These are phyloP conservation scores for Hylomyscus alleni DNA, from an alignment of 2,797 vertebrate species.

Conservation along the genomic window DNA sequence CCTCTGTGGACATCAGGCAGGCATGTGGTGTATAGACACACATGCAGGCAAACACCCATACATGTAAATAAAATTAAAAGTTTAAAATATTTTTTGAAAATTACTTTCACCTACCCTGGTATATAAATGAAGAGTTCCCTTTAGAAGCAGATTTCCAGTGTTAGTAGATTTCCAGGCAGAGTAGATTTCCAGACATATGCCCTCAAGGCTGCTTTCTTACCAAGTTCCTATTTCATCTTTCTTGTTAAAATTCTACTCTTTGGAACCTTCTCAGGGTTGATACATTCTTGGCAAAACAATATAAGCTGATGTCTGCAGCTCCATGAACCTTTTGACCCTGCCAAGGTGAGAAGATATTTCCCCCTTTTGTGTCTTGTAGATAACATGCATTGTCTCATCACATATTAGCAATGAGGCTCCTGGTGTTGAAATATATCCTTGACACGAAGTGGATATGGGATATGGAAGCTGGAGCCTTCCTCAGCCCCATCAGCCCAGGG, in stretches of 20 bases:
- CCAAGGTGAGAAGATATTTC: conserved; percentile 69
- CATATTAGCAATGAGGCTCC: background rate
- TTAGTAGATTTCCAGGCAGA: background rate
- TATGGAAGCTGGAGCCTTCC: background rate
- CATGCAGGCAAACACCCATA: background rate
- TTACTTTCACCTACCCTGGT: background rate
- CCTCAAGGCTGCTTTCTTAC: background rate
- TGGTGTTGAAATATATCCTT: conserved; percentile 36
- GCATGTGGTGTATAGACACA: background rate
- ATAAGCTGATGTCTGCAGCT: background rate
- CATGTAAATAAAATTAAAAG: background rate
- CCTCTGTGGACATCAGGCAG: no score
- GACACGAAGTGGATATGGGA: background rate
- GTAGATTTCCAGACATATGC: no score
- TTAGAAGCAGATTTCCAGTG: conserved; percentile 6
- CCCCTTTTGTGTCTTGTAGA: conserved; percentile 59
- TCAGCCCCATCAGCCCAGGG: background rate
- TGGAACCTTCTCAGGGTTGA: conserved; percentile 53
- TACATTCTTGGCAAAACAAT: conserved; percentile 62
- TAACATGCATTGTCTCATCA: conserved; percentile 63
- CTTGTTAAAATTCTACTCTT: conserved; percentile 65
- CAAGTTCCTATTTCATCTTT: background rate
- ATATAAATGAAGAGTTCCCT: background rate
- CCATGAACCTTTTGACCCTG: conserved; percentile 18
- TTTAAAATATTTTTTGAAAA: background rate